Base-by-base conservation (phyloP, 2,113 vertebrate genomes). In the Halcyon senegalensis region DNA sequence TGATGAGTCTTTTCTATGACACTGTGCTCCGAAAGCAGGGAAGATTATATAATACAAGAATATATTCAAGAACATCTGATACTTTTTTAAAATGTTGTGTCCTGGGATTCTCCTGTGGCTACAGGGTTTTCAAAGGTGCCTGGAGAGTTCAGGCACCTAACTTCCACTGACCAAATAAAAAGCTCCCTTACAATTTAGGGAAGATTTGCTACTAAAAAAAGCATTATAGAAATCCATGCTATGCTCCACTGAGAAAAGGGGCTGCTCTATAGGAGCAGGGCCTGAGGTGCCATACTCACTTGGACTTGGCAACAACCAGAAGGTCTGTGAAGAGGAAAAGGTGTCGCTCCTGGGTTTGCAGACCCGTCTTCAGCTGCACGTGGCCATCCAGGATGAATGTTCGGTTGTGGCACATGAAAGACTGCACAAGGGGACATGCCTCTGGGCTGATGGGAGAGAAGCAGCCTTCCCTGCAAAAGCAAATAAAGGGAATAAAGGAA, bases 291-390 rank as follows among this genome's bases (percentile, higher is more conserved):
- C 48, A 48, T 84, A 98, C 99, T 98, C 95, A 99, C 99, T 99
- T 99, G 96, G 99, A 98, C 97, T 99, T 99, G 96, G 99, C 98
- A 92, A 99, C 97, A 78, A 99, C 98, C 80, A 99, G 98, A 11
- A 99, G 96, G 95, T 99, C 99, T 11, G 94, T 98, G 97, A 99
- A 99, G 69, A 99, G 98, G 96, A 99, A 99, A 89, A 99, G 98
- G 92, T 99, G 98, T 46, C 99, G 97, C 73, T 99, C 99, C 96
- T 99, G 99, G 63, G 98, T 99, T 96, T 99, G 99, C 69, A 99
- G 98, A 51, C 99, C 99, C 0, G 98, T 99, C 98, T 98, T 99
- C 80, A 99, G 98, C 92, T 99, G 99, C 43, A 98, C 98, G 0
- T 98, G 99, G 58, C 98, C 97, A 0, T 99, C 99, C 56, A 98